Evolutionary conservation across 2,113 vertebrate genomes (phyloP).

Genomic region (Urocynchramus pylzowi): DNA sequence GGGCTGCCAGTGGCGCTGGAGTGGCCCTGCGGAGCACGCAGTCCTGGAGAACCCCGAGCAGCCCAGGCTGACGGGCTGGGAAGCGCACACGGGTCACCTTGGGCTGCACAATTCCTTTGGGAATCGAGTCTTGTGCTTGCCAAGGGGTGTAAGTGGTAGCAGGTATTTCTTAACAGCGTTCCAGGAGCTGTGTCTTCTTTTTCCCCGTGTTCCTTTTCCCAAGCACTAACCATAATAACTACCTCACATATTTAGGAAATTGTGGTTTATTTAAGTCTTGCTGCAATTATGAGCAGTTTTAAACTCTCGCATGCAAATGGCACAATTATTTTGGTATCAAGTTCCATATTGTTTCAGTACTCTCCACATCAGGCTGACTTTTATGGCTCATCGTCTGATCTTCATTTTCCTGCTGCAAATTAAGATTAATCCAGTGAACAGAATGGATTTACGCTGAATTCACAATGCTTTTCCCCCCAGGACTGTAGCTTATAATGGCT

Average conservation of each 20-base stretch:
- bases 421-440: background rate
- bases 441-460: background rate
- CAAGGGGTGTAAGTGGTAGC: background rate
- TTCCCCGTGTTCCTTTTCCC: background rate
- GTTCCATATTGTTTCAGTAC: background rate
- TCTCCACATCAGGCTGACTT: background rate
- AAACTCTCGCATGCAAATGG: background rate
- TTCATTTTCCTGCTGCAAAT: background rate
- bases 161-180: background rate
- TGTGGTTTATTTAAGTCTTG: background rate
- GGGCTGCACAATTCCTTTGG: background rate
- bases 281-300: background rate
- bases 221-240: background rate
- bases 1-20: too few species aligned
- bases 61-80: background rate
- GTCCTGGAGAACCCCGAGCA: too few species aligned
- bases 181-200: background rate
- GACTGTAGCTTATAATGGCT: background rate
- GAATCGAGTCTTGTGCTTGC: fast-evolving
- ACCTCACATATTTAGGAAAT: background rate
- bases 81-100: fast-evolving
- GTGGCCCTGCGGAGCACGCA: fast-evolving
- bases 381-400: background rate
- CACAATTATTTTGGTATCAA: background rate
- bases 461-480: background rate